Evolutionary conservation across 1,140 invertebrate genomes (phyloP).

Genomic region (Zaprionus taronus): DNA sequence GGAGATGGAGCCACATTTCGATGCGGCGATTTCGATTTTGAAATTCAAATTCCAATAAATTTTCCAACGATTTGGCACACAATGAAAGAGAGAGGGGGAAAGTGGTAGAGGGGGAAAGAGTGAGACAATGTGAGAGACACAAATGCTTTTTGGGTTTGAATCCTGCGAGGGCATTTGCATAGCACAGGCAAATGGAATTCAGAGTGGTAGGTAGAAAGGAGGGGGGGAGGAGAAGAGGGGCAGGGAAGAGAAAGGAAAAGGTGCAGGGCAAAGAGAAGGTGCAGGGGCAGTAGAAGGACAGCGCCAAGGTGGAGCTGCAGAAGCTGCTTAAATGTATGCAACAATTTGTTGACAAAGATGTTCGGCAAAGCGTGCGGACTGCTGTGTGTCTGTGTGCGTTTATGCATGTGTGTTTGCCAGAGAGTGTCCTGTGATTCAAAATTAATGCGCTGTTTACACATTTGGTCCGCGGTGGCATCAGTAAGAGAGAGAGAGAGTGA

Average conservation of each 20-base stretch:
- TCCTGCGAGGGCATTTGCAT: slow-evolving; percentile 56
- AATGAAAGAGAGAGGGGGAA: slow-evolving; percentile 30
- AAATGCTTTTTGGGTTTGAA: slow-evolving; percentile 27
- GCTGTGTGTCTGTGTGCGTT: neutral
- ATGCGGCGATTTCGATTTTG: slow-evolving; percentile 77
- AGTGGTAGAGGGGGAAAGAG: neutral
- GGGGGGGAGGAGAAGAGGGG: slow-evolving; percentile 2
- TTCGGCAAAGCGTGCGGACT: slow-evolving; percentile 7
- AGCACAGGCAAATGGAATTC: slow-evolving; percentile 7
- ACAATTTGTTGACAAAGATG: slow-evolving; percentile 78
- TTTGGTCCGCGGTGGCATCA: slow-evolving; percentile 8
- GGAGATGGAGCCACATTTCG: slow-evolving; percentile 48
- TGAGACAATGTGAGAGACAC: slow-evolving; percentile 9
- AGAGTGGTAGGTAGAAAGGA: neutral
- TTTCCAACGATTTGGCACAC: slow-evolving; percentile 80
- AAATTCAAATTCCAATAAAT: slow-evolving; percentile 83
- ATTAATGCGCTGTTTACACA: slow-evolving; percentile 75
- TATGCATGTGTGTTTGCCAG: neutral
- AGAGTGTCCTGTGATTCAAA: slow-evolving; percentile 68
- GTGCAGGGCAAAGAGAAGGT: neutral
- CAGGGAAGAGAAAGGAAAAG: slow-evolving; percentile 21
- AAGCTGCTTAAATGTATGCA: slow-evolving; percentile 71
- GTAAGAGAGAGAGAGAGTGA: neutral
- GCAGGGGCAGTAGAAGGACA: slow-evolving; percentile 4
- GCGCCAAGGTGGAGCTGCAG: slow-evolving; percentile 12